These are phyloP conservation scores for Herpailurus yagouaroundi DNA, from an alignment of 2,113 vertebrate genomes.

Conservation along the genomic window DNA sequence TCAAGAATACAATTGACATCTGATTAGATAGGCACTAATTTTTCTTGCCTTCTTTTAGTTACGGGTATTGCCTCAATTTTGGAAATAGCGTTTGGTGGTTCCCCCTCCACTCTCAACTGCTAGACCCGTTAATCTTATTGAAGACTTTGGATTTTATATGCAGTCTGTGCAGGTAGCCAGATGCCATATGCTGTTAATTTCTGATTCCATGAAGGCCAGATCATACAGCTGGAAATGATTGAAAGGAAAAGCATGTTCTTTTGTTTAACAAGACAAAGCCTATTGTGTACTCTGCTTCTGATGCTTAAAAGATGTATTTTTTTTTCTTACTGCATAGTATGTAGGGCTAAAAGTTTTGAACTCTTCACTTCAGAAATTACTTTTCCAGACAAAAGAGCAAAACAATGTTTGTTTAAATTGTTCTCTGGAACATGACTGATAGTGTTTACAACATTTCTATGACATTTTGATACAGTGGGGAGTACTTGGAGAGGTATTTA, in stretches of 20 bases:
- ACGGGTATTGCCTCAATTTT: conserved; percentile 44
- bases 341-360: conserved; percentile 79
- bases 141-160: conserved; percentile 62
- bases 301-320: conserved; percentile 76
- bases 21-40: conserved; percentile 44
- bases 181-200: conserved; percentile 81
- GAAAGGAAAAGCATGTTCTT: conserved; percentile 81
- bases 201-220: conserved; percentile 69
- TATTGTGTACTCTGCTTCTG: conserved; percentile 79
- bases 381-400: conserved; percentile 82
- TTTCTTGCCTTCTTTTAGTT: conserved; percentile 48
- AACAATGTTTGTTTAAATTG: conserved; percentile 71
- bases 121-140: conserved; percentile 60
- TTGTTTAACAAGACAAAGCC: conserved; percentile 86
- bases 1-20: conserved; percentile 46
- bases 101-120: conserved; percentile 47
- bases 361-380: conserved; percentile 77
- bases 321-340: conserved; percentile 60
- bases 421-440: conserved; percentile 74
- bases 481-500: conserved; percentile 71
- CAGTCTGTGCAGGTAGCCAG: conserved; percentile 81
- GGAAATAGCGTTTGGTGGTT: conserved; percentile 56
- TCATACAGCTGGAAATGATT: conserved; percentile 85
- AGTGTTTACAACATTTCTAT: conserved; percentile 61
- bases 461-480: conserved; percentile 74